Evolutionary conservation across 2,888 invertebrate genomes (phyloP).

Genomic region (Hipparchia sbordonii): DNA sequence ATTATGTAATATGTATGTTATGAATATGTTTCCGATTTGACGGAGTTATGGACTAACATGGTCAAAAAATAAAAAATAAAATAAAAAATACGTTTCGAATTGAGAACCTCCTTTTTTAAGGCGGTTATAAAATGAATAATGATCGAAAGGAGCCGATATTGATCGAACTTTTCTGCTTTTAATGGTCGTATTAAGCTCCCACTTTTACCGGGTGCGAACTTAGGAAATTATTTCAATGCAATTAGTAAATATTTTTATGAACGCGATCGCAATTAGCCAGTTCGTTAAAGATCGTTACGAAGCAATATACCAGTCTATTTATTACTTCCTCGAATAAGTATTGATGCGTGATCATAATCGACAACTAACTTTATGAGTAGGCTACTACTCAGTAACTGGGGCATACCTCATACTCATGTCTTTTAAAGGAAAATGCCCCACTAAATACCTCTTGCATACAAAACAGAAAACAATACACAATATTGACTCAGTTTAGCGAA

Average conservation of each 20-base stretch:
- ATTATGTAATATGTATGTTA: too few species aligned
- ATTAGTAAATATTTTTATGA: slow-evolving; percentile 1
- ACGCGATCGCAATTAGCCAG: not conserved
- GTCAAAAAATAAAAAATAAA: too few species aligned
- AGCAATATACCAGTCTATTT: slow-evolving; percentile 6
- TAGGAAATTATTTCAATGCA: not conserved
- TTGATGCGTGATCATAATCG: slow-evolving; percentile 13
- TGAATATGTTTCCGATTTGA: too few species aligned
- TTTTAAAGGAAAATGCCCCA: slow-evolving; percentile 29
- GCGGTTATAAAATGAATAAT: too few species aligned
- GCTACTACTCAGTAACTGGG: slow-evolving; percentile 3
- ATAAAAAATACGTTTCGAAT: too few species aligned
- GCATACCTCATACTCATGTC: slow-evolving; percentile 10
- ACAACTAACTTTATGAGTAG: not conserved
- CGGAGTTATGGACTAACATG: too few species aligned
- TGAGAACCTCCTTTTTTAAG: too few species aligned
- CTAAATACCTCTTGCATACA: slow-evolving; percentile 29
- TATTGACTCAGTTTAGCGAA: not conserved
- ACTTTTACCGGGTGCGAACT: not conserved
- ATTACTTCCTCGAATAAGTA: slow-evolving; percentile 14
- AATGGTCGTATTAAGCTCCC: too few species aligned
- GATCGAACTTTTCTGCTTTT: not conserved
- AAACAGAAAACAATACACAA: slow-evolving; percentile 27
- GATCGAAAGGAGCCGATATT: too few species aligned
- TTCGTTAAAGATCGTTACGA: slow-evolving; percentile 8